phyloP scores from a whole-genome alignment of 1,140 invertebrate genomes.

The Zaprionus davidi region DNA sequence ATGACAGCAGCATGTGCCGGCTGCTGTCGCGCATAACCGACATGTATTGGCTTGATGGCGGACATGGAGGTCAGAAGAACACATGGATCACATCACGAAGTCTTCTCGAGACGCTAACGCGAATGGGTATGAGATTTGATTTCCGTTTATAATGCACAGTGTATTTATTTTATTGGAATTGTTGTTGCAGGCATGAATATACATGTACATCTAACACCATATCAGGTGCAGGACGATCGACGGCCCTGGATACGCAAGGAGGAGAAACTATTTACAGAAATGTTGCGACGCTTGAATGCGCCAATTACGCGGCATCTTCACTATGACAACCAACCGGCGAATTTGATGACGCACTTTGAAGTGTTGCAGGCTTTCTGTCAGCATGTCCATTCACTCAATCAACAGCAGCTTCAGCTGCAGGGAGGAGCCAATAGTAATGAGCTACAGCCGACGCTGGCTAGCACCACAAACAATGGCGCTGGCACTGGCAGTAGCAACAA shows the following conservation, averaged over 20 bases:
- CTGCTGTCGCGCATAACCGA: constrained; percentile 87
- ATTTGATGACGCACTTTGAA: constrained; percentile 89
- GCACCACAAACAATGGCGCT: constrained; percentile 46
- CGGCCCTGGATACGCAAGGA: constrained; percentile 93
- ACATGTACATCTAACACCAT: constrained; percentile 92
- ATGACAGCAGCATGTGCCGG: constrained; percentile 86
- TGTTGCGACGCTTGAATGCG: constrained; percentile 88
- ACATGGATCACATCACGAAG: constrained; percentile 92
- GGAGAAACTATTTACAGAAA: constrained; percentile 90
- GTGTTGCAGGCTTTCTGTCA: constrained; percentile 87
- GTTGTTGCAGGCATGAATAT: constrained; percentile 85
- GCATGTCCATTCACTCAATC: constrained; percentile 76
- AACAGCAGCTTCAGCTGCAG: constrained; percentile 61
- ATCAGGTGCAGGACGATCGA: constrained; percentile 90
- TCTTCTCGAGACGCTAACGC: constrained; percentile 89
- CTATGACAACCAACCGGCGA: constrained; percentile 87
- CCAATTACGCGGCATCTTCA: constrained; percentile 87
- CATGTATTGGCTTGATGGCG: constrained; percentile 95
- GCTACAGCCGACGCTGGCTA: constrained; percentile 30
- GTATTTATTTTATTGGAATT: neutral
- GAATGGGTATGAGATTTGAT: constrained; percentile 84
- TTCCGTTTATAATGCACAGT: neutral
- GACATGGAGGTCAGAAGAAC: constrained; percentile 92
- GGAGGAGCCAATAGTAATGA: constrained; percentile 31
- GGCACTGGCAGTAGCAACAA: constrained; percentile 56